phyloP scores from a whole-genome alignment of 2,797 vertebrate species.

The Xiphorhynchus erythropygius region DNA sequence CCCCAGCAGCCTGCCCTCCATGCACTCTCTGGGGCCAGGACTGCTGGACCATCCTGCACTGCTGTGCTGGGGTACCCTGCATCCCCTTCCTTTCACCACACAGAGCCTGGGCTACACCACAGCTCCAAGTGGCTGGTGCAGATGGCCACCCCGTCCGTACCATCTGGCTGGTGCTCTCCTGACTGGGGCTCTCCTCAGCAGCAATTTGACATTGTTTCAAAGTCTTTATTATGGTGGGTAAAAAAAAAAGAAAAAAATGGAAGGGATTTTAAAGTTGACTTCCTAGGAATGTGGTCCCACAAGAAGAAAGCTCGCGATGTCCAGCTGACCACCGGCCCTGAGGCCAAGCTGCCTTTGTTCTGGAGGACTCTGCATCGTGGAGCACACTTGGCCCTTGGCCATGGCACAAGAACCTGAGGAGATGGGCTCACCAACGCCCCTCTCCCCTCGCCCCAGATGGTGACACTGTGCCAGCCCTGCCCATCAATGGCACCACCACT shows the following conservation, averaged over 20 bases:
- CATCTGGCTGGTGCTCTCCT: neutral
- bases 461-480: neutral
- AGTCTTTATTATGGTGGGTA: neutral
- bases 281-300: neutral
- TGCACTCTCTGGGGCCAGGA: neutral
- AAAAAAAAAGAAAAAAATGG: neutral
- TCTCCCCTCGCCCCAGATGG: neutral
- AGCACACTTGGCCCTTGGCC: neutral
- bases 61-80: accelerated
- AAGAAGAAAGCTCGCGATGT: neutral
- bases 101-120: neutral
- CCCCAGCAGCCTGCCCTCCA: neutral
- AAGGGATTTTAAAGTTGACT: neutral
- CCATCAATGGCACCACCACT: neutral
- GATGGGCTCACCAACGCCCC: neutral
- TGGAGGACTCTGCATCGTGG: neutral
- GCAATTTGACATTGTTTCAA: neutral
- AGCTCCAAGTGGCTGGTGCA: neutral
- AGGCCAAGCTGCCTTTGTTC: neutral
- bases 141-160: neutral
- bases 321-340: neutral
- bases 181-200: neutral
- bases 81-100: accelerated
- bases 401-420: neutral
- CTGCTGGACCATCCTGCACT: neutral